Percentiles rank a stretch among this genome's conserved stretches.
phyloP scores from a whole-genome alignment of 92 coral and sea anemone genomes.

The Virgularia gustaviana region DNA sequence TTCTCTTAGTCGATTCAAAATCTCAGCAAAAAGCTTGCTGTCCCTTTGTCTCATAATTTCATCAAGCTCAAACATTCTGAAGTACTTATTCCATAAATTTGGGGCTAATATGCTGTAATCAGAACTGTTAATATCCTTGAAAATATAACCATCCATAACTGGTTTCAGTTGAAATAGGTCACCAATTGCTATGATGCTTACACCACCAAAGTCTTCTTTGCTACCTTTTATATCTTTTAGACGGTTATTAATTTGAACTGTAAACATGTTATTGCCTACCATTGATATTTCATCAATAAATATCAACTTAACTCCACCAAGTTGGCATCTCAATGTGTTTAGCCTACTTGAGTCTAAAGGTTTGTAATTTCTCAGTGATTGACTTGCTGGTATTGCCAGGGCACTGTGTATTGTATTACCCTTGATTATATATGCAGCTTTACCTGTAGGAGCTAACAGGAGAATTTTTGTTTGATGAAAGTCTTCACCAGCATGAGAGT shows the following conservation, averaged over 20 bases:
- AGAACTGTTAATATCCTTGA: slow-evolving; percentile 28
- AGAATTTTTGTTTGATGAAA: neutral
- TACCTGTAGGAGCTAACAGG: slow-evolving; percentile 10
- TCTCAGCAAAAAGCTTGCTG: no score
- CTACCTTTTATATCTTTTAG: slow-evolving; percentile 46
- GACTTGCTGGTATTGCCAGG: slow-evolving; percentile 44
- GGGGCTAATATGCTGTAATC: slow-evolving; percentile 31
- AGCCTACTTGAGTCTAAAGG: slow-evolving; percentile 43
- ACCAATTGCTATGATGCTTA: slow-evolving; percentile 50
- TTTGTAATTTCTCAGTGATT: slow-evolving; percentile 40
- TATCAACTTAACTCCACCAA: slow-evolving; percentile 30
- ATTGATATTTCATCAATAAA: slow-evolving; percentile 48
- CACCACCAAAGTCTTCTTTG: slow-evolving; percentile 46
- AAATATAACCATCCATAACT: slow-evolving; percentile 44
- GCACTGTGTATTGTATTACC: slow-evolving; percentile 46
- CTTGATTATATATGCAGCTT: slow-evolving; percentile 34
- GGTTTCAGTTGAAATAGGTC: slow-evolving; percentile 50
- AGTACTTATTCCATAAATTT: slow-evolving; percentile 38
- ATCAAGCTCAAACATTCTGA: slow-evolving; percentile 44
- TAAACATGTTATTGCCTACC: slow-evolving; percentile 53
- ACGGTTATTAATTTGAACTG: slow-evolving; percentile 43
- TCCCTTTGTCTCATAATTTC: slow-evolving; percentile 25
- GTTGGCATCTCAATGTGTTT: slow-evolving; percentile 36
- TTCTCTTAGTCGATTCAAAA: slow-evolving; percentile 39
- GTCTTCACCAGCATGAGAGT: slow-evolving; percentile 1